Percentiles rank a stretch among this genome's conserved stretches.
Conservation (phyloP, 2,113 vertebrate species). For the Triplophysa siluroides region DNA sequence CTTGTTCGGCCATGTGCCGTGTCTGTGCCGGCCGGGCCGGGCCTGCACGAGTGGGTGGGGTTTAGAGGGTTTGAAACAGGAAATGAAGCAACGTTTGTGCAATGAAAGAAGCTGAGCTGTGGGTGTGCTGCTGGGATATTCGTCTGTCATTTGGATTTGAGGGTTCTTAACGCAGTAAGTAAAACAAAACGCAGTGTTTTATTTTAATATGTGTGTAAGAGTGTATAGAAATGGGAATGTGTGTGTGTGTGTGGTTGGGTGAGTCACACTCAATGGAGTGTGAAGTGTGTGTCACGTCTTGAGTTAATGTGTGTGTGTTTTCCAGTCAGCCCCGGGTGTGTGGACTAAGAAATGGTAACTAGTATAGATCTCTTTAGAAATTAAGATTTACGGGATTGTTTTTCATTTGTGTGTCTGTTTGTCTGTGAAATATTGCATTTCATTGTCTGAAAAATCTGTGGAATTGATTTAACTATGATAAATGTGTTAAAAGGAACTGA, state of each 20-base stretch:
- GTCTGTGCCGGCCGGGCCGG: conserved; percentile 45
- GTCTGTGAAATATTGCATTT: neutral
- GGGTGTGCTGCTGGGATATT: conserved; percentile 38
- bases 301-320: conserved; percentile 13
- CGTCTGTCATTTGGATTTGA: neutral
- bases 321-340: neutral
- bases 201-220: neutral
- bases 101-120: conserved; percentile 33
- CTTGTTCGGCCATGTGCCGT: neutral
- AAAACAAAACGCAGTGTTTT: neutral
- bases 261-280: conserved; percentile 25
- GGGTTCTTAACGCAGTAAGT: conserved; percentile 40
- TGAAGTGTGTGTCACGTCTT: conserved; percentile 5
- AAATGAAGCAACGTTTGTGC: conserved; percentile 56
- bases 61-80: conserved; percentile 51
- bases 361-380: neutral
- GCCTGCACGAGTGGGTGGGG: conserved; percentile 35
- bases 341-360: neutral
- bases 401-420: neutral
- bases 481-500: too few species aligned
- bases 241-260: conserved; percentile 8
- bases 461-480: too few species aligned
- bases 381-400: neutral
- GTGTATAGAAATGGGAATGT: conserved; percentile 2
- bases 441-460: too few species aligned